Evolutionary conservation across 2,797 vertebrate genomes (phyloP).

Genomic region (Potorous gilbertii): DNA sequence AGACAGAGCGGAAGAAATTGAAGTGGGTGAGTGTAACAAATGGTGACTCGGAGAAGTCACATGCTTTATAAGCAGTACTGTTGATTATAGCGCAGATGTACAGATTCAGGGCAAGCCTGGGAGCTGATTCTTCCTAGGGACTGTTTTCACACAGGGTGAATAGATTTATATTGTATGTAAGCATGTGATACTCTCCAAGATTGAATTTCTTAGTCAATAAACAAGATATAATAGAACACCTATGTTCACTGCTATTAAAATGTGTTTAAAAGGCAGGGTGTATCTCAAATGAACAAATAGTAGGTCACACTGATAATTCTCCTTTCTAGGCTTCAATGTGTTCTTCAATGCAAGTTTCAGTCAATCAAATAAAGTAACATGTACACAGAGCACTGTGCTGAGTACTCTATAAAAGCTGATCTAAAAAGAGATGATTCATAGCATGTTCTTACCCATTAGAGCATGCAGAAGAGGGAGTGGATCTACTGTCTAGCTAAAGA

Average conservation of each 20-base stretch:
- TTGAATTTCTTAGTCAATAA: constrained; percentile 1
- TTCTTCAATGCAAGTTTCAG: constrained; percentile 2
- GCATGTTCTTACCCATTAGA: neutral
- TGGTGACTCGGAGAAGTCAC: neutral
- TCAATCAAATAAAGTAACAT: constrained; percentile 1
- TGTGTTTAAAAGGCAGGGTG: neutral
- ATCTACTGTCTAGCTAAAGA: neutral
- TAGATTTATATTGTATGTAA: neutral
- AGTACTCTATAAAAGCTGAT: constrained; percentile 21
- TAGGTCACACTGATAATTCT: neutral
- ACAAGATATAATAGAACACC: neutral
- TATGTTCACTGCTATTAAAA: constrained; percentile 36
- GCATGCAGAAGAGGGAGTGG: neutral
- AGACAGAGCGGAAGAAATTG: neutral
- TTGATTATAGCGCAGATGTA: neutral
- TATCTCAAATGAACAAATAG: neutral
- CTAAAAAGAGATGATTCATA: constrained; percentile 20
- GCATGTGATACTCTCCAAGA: constrained; percentile 11
- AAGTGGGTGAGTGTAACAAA: neutral
- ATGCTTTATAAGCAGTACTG: constrained; percentile 20
- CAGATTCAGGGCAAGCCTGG: constrained; percentile 12
- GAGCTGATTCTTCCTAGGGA: neutral
- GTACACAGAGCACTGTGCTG: neutral
- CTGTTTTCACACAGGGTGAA: neutral
- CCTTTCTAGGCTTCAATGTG: neutral